These are phyloP conservation scores for Florisuga fusca DNA, from an alignment of 2,797 vertebrate genomes.

Conservation along the genomic window DNA sequence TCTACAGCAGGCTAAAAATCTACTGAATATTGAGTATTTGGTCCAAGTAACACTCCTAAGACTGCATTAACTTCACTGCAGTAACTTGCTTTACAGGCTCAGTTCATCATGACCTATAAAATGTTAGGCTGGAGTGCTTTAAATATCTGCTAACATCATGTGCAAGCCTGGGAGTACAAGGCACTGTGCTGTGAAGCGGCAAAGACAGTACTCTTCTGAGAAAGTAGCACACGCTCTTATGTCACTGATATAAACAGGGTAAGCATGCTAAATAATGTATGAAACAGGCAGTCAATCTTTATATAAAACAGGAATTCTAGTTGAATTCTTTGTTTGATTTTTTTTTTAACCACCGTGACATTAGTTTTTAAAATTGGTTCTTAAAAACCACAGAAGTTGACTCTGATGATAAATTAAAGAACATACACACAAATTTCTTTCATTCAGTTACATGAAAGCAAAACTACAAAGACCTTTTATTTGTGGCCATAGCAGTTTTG, in stretches of 20 bases:
- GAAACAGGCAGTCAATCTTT: slow-evolving; percentile 58
- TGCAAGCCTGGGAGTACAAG: slow-evolving; percentile 80
- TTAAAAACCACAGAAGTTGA: not conserved
- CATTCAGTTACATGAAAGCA: not conserved
- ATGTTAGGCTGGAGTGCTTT: slow-evolving; percentile 86
- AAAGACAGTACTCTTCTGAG: slow-evolving; percentile 82
- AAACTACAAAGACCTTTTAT: not conserved
- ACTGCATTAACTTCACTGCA: slow-evolving; percentile 74
- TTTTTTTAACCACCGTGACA: not conserved
- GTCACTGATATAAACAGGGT: slow-evolving; percentile 89
- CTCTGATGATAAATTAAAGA: not conserved
- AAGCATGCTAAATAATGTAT: slow-evolving; percentile 81
- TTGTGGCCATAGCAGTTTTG: not conserved
- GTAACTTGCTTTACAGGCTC: slow-evolving; percentile 80
- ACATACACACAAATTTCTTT: not conserved
- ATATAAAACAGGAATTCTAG: slow-evolving; percentile 11
- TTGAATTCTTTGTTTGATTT: not conserved
- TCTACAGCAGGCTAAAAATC: slow-evolving; percentile 56
- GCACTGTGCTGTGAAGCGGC: slow-evolving; percentile 83
- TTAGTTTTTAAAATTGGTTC: not conserved
- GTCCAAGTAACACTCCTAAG: slow-evolving; percentile 38
- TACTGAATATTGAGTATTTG: slow-evolving; percentile 1
- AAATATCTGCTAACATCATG: slow-evolving; percentile 85
- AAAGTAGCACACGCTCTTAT: slow-evolving; percentile 80
- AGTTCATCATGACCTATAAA: slow-evolving; percentile 86